A percentile compares a stretch with the other conserved stretches of the same genome.
phyloP scores from a whole-genome alignment of 2,797 vertebrate species.

The Sciurus carolinensis region DNA sequence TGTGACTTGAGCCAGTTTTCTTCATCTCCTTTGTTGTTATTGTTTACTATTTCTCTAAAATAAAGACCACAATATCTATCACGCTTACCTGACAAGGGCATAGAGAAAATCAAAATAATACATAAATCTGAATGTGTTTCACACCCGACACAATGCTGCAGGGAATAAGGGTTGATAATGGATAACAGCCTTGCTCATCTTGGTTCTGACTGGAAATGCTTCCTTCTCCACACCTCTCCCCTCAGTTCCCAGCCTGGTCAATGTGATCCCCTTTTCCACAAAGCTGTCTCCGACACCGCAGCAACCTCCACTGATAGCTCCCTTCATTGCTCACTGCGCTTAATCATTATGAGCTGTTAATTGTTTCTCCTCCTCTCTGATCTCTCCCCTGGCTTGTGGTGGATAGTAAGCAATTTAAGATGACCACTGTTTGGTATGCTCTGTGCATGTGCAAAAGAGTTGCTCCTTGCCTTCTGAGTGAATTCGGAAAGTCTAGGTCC shows the following conservation, averaged over 20 bases:
- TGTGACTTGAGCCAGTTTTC: not conserved
- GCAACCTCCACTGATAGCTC: not conserved
- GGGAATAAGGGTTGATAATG: not conserved
- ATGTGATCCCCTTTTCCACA: not conserved
- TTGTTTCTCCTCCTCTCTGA: not conserved
- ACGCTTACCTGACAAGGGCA: not conserved
- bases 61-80: not conserved
- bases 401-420: not conserved
- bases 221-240: not conserved
- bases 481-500: not conserved
- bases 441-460: too few species aligned
- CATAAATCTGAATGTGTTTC: not conserved
- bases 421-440: not conserved
- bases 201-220: not conserved
- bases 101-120: not conserved
- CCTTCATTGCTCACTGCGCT: not conserved
- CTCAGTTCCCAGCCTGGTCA: not conserved
- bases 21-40: not conserved
- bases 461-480: not conserved
- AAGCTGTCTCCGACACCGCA: not conserved
- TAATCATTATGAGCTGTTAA: not conserved
- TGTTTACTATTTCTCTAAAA: conserved; percentile 15
- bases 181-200: not conserved
- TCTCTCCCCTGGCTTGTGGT: not conserved
- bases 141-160: accelerated